Base-by-base conservation (phyloP, 2,113 vertebrate species). In the Sturnira hondurensis region DNA sequence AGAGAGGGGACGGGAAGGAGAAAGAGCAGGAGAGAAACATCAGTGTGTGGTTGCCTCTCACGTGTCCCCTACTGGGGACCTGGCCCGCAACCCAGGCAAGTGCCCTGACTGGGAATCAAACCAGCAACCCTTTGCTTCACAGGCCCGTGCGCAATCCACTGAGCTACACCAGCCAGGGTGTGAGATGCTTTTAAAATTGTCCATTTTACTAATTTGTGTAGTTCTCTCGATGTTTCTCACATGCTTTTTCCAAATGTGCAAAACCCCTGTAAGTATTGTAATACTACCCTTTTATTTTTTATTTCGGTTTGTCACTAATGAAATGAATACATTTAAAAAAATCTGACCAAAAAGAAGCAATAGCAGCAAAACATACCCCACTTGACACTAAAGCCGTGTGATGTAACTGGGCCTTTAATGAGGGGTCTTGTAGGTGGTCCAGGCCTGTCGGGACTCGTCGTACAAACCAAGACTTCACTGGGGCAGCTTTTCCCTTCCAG, bases 361-460 rank as follows among this genome's bases (percentile, higher is more conserved):
- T 8, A 43, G n/a, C 13, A n/a, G 20, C 3, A 7, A 47, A 38
- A 73, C 98, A 87, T 99, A 99, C 99, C 99, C 99, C 99, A 99
- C 91, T 99, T 99, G 94, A 99, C 98, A 8, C 98, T 99, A 9
- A 99, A 99, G 98, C 99, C 98, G 24, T 99, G 99, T 73, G 99
- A 98, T 31, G 99, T 99, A 65, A 99, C 31, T 0, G 98, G 98
- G 7, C 98, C 98, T 63, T 98, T 98, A 89, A 99, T 95, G 56
- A 98, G 95, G 0, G 99, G 99, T 93, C 98, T 98, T 88, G 99
- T 98, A 0, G 99, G 99, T 68, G 99, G 99, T 47, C 99, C 99
- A 0, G 99, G 99, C 97, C 99, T 99, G 98, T 99, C 99, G 1
- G 99, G 99, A 86, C 99, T 99, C 41, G 99, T 99, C 91, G 99